Evolutionary conservation across 2,797 vertebrate genomes (phyloP).

Genomic region (Trachops cirrhosus): DNA sequence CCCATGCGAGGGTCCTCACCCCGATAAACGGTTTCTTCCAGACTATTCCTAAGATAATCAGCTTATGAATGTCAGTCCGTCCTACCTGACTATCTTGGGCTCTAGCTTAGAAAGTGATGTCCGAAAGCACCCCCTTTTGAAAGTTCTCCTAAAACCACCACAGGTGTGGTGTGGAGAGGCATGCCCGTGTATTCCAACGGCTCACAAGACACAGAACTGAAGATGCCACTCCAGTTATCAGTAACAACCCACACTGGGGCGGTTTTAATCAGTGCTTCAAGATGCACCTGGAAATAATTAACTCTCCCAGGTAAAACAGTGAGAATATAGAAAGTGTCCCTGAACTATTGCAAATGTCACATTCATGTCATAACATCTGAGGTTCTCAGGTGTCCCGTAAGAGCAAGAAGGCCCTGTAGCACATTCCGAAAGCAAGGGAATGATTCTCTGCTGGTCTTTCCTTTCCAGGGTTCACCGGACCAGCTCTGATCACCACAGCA

Average conservation of each 20-base stretch:
- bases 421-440: not conserved
- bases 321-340: not conserved
- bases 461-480: not conserved
- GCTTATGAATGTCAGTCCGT: not conserved
- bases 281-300: slow-evolving; percentile 51
- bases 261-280: slow-evolving; percentile 28
- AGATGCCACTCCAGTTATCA: not conserved
- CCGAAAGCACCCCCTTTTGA: not conserved
- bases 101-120: not conserved
- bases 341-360: not conserved
- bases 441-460: not conserved
- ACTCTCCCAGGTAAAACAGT: not conserved
- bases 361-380: not conserved
- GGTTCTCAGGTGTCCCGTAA: not conserved
- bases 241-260: not conserved
- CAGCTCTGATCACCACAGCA: not conserved
- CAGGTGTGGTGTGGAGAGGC: not conserved
- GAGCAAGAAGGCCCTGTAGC: not conserved
- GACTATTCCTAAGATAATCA: not conserved
- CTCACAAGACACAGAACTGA: not conserved
- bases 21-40: not conserved
- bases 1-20: not conserved
- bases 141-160: not conserved
- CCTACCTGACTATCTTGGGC: not conserved
- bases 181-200: not conserved